A percentile compares a stretch with the other conserved stretches of the same genome.
Conservation (phyloP, 1,140 invertebrate genomes). For the Drosophila asahinai region DNA sequence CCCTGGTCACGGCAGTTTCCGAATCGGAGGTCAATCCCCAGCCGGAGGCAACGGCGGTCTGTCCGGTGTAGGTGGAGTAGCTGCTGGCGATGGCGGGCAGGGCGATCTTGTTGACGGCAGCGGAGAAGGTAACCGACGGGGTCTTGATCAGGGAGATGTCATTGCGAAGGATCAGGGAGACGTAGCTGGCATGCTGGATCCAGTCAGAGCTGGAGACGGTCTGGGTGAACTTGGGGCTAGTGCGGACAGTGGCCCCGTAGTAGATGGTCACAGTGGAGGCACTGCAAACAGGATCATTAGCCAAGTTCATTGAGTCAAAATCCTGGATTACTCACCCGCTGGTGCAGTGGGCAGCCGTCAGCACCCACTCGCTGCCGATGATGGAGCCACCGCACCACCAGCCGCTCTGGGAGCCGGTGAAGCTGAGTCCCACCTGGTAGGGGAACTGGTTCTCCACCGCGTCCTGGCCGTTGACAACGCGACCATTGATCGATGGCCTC, state of each 20-base stretch:
- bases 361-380: constrained; percentile 85
- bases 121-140: constrained; percentile 7
- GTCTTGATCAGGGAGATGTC: constrained; percentile 57
- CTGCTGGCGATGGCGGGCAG: constrained; percentile 32
- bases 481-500: constrained; percentile 48
- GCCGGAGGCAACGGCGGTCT: constrained; percentile 43
- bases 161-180: constrained; percentile 29
- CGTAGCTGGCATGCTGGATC: constrained; percentile 46
- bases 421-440: constrained; percentile 85
- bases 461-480: constrained; percentile 67
- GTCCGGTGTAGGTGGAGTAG: constrained; percentile 37
- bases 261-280: constrained; percentile 38
- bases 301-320: background rate
- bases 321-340: constrained; percentile 25
- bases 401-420: constrained; percentile 70
- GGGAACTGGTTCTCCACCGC: constrained; percentile 85
- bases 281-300: constrained; percentile 1
- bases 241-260: constrained; percentile 52
- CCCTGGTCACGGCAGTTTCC: constrained; percentile 8
- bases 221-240: constrained; percentile 41
- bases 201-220: constrained; percentile 40
- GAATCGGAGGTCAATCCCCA: constrained; percentile 43
- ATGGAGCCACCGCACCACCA: constrained; percentile 87
- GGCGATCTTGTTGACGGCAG: constrained; percentile 23
- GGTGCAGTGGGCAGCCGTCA: constrained; percentile 87